Conservation (phyloP, 2,797 vertebrate species). For the Avahi laniger region DNA sequence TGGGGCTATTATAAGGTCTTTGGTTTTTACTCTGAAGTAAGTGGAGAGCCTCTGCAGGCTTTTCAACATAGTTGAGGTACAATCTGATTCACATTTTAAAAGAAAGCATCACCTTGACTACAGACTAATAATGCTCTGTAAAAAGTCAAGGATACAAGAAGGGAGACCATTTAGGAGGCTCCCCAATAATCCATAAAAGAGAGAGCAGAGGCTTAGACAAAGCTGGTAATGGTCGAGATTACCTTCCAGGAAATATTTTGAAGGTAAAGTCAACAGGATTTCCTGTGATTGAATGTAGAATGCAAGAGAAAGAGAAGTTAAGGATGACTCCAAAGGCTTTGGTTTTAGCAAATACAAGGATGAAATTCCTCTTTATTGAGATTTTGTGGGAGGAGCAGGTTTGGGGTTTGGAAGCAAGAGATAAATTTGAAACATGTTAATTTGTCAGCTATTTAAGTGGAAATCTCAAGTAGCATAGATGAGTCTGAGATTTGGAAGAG, state of each 20-base stretch:
- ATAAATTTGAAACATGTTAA: neutral
- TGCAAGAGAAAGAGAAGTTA: neutral
- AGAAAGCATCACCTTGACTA: neutral
- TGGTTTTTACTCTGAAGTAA: neutral
- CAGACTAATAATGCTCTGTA: neutral
- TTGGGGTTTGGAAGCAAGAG: neutral
- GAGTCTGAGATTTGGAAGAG: neutral
- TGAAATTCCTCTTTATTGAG: neutral
- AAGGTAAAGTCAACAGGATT: neutral
- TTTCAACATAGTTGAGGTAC: neutral
- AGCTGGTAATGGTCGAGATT: neutral
- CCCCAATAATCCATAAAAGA: neutral
- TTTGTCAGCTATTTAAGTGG: neutral
- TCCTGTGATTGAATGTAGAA: neutral
- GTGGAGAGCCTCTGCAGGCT: neutral
- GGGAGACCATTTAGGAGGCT: neutral
- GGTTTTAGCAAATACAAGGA: neutral
- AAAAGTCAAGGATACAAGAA: neutral
- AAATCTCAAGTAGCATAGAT: neutral
- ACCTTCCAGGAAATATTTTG: neutral
- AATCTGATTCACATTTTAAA: neutral
- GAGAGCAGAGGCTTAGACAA: neutral
- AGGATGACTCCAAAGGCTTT: neutral
- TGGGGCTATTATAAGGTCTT: neutral
- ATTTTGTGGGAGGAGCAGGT: neutral